Base-by-base conservation (phyloP, 2,113 vertebrate species). In the Puntigrus tetrazona region DNA sequence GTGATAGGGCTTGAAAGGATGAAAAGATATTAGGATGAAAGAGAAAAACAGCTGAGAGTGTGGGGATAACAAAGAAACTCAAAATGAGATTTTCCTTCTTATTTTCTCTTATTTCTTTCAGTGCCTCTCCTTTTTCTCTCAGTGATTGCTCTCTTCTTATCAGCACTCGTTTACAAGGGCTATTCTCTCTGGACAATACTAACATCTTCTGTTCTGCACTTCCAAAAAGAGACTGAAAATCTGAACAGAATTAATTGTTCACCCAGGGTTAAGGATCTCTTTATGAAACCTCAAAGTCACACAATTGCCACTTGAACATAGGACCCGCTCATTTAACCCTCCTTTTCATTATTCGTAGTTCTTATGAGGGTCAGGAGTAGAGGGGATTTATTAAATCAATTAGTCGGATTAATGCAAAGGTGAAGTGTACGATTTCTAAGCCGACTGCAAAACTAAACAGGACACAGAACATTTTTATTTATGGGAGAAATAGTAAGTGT, bases 121-220 rank as follows among this genome's bases (percentile, higher is more conserved):
- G 7, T n/a, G 52, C 22, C 52, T 57, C 7, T 57, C 72, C 11
- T 45, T 31, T 55, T 43, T 34, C 29, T 59, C 34, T 34, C 74
- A n/a, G 22, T 78, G 75, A 38, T 78, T 78, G 75, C 34, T 36
- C 75, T 79, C 59, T 43, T 80, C 59, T 80, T 80, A 80, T 80
- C 78, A 45, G 41, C 59, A 80, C 34, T 78, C 29, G 1, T 77
- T 55, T 77, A 57, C 75, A 79, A 79, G 22, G 36, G 36, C 41
- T n/a, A 57, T 78, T 78, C 52, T 78, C 76, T 18, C 41, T 78
- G 55, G 22, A 41, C 34, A 38, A 78, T 22, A 38, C 9, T 3
- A 61, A 41, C 34, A 41, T 78, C 55, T 59, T 78, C 29, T 61
- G 25, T 78, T 38, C 13, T 78, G 11, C 3, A 3, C 22, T 38